Evolutionary conservation across 37 sponge, comb jelly and placozoan species (phyloP), one percentile per base, ranked within the genome.

Genomic region (Halisarca cf. caerulea): DNA sequence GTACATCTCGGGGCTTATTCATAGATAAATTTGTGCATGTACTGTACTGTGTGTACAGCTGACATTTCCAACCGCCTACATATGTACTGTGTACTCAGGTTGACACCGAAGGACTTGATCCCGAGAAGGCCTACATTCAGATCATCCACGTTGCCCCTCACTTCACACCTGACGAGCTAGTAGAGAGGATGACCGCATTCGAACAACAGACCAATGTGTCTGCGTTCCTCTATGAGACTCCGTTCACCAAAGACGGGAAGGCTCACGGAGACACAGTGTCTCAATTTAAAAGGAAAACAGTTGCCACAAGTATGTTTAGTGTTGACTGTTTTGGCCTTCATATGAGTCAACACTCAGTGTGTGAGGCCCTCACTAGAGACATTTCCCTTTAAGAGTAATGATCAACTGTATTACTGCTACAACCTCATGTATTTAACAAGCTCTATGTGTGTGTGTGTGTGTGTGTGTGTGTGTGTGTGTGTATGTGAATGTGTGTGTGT

Each of bases 111-210:
- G 40, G 64, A 17, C 68, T 97, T 33, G 90, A 91, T 44, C 81
- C 77, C 23, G 82, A 86, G 17, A 90, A 89, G 60, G 94, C 91
- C 53, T 75, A 95, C 79, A 88, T 97, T 30, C 98, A 97, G 85
- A 85, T 97, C 55, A 93, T 96, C 21, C 90, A 94, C 45, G 98
- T 97, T 35, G 88, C 83, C 66, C 94, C 98, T 2, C 90, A 92
- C 83, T 95, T 95, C 84, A 85, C 79, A 0, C 17, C 58, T 21
- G 91, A 84, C 68, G 91, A 93, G 38, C 80, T 90, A 53, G 70
- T 53, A 35, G 82, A 90, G 55, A 82, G 98, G 60, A 72, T 40
- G 59, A 93, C 96, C 4, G 60, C 84, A 68, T 97, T 97, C 88
- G 98, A 97, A 85, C 59, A 86, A 39, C 80, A 86, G 24, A 95